These are phyloP conservation scores for Brachystomella parvula DNA, from an alignment of 1,140 invertebrate species.

Conservation along the genomic window DNA sequence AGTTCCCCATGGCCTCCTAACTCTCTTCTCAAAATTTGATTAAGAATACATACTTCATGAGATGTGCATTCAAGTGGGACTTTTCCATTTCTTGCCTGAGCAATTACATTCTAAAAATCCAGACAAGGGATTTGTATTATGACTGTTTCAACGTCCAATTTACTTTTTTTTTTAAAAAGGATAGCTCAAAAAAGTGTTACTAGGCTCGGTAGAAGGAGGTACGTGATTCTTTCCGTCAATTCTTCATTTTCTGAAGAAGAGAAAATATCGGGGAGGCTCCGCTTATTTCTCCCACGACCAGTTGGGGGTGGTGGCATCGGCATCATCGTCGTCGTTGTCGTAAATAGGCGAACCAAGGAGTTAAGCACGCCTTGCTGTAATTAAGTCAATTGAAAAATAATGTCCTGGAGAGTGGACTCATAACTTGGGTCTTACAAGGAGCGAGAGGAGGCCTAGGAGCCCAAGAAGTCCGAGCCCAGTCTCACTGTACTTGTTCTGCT, in stretches of 20 bases:
- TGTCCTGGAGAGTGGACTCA: no score
- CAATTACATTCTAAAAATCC: slow-evolving; percentile 26
- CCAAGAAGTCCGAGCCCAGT: slow-evolving; percentile 27
- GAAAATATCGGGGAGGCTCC: not conserved
- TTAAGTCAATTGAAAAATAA: not conserved
- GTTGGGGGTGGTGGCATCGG: not conserved
- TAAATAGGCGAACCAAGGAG: not conserved
- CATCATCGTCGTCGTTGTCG: not conserved
- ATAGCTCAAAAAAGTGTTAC: no score
- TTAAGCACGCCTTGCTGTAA: not conserved
- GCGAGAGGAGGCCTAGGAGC: slow-evolving; percentile 29
- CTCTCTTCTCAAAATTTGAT: slow-evolving; percentile 27
- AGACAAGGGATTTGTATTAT: not conserved
- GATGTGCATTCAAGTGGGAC: slow-evolving; percentile 28
- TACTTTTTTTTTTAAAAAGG: no score
- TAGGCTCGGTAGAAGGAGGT: not conserved
- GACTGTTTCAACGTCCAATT: no score
- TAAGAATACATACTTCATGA: slow-evolving; percentile 26
- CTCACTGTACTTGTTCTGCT: not conserved
- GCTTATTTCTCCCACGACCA: not conserved
- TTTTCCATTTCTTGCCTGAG: slow-evolving; percentile 23
- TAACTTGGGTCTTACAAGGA: slow-evolving; percentile 18
- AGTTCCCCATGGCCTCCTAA: slow-evolving; percentile 20
- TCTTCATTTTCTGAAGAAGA: no score
- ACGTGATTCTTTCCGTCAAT: not conserved